phyloP scores from a whole-genome alignment of 2,113 vertebrate genomes.

The Mystacornis crossleyi region DNA sequence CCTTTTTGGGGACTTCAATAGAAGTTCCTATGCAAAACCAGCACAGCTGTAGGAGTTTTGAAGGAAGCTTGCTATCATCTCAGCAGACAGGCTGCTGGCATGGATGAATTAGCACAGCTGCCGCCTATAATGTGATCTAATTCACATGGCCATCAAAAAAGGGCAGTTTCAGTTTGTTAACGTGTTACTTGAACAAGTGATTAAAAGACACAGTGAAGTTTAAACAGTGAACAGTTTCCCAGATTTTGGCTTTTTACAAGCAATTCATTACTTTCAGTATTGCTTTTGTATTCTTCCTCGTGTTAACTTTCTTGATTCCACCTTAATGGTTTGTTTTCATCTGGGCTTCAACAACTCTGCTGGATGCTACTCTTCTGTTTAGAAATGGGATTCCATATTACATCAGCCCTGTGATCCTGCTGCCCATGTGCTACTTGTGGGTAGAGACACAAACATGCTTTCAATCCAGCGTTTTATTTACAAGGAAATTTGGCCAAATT shows the following conservation, averaged over 20 bases:
- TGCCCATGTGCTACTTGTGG: conserved; percentile 39
- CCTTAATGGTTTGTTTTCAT: conserved; percentile 44
- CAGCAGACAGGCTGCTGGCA: not conserved
- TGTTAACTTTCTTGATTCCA: conserved; percentile 10
- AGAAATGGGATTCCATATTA: conserved; percentile 51
- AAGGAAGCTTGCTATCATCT: conserved; percentile 1
- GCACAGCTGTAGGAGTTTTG: conserved; percentile 9
- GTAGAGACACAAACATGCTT: conserved; percentile 7
- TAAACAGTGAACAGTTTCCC: not conserved
- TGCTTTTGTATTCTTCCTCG: not conserved
- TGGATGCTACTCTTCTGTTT: conserved; percentile 51
- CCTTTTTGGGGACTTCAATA: not conserved
- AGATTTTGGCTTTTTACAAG: not conserved
- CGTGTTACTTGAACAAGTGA: not conserved
- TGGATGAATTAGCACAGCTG: conserved; percentile 50
- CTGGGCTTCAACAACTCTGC: conserved; percentile 12
- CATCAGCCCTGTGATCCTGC: conserved; percentile 23
- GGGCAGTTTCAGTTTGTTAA: not conserved
- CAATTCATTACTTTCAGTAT: not conserved
- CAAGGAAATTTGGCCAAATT: conserved; percentile 50
- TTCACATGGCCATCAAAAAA: not conserved
- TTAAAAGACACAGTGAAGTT: not conserved
- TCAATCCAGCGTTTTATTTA: conserved; percentile 30
- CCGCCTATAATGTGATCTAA: not conserved
- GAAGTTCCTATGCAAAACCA: not conserved